Percentiles rank a stretch among this genome's conserved stretches.
These are phyloP conservation scores for Zaprionus lachaisei DNA, from an alignment of 1,140 invertebrate species.

Conservation along the genomic window DNA sequence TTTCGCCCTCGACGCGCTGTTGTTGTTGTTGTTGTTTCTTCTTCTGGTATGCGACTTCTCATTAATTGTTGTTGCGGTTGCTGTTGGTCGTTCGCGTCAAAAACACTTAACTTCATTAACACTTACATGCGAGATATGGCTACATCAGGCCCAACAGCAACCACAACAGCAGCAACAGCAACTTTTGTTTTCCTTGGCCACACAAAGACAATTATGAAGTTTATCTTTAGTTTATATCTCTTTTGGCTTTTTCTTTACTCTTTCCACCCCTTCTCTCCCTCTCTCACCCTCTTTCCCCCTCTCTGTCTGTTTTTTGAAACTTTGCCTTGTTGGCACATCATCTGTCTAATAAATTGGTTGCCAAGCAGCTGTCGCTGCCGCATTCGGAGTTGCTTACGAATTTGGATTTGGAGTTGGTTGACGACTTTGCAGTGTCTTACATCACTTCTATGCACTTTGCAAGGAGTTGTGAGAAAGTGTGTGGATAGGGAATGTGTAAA, in stretches of 20 bases:
- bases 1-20: constrained; percentile 37
- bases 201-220: constrained; percentile 78
- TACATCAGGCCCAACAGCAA: constrained; percentile 22
- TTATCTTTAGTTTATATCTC: constrained; percentile 79
- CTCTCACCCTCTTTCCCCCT: not conserved
- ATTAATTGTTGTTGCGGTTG: constrained; percentile 74
- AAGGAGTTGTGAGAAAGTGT: no score
- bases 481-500: not conserved
- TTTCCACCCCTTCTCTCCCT: not conserved
- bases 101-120: constrained; percentile 83
- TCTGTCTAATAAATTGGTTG: constrained; percentile 70
- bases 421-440: no score
- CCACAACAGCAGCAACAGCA: constrained; percentile 43
- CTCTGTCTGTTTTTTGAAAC: constrained; percentile 30
- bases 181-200: constrained; percentile 67
- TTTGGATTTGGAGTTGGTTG: not conserved
- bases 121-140: constrained; percentile 78
- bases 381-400: constrained; percentile 2
- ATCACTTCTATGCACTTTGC: constrained; percentile 43
- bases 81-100: constrained; percentile 68
- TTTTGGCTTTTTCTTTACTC: constrained; percentile 24
- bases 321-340: constrained; percentile 69
- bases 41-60: constrained; percentile 70
- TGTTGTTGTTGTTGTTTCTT: constrained; percentile 29
- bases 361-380: constrained; percentile 33